Evolutionary conservation across 2,797 vertebrate genomes (phyloP), one percentile per base, ranked within the genome.

Genomic region (Okamejei kenojei): DNA sequence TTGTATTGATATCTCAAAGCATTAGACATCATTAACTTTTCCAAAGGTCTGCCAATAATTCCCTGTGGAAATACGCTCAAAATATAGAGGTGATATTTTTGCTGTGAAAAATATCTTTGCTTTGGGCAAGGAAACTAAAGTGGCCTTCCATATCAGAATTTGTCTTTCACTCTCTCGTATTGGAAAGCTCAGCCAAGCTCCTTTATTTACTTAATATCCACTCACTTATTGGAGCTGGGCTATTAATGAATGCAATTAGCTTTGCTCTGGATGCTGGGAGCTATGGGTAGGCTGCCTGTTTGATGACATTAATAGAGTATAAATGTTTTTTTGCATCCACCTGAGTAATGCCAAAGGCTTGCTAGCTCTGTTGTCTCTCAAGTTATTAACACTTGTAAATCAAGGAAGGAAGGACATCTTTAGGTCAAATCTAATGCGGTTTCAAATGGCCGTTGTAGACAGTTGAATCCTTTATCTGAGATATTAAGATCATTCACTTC

Each of bases 1-100:
- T 68, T 21, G n/a, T 88, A 88, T 88, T 68, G 84, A 68, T 38
- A 88, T 68, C n/a, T 35, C 84, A 35, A 88, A 88, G 84, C 84
- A 88, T 88, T 68, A 21, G 61, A 68, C 63, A 35, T 35, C 84
- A 88, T 88, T 88, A 32, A 68, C n/a, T 88, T 68, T 88, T 86
- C 58, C 0, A 32, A 86, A 65, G 82, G 15, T 65, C n/a, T 88
- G 84, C 61, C 61, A 88, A 88, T 88, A 19, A 5, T 63, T 68
- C 61, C 15, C 84, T 10, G 17, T n/a, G 35, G 61, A 65, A 88
- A 23, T 58, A 65, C 61, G n/a, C 29, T 88, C 61, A 65, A 29
- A 88, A n/a, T 68, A 21, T 10, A 21, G 15, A 68, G 63, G 61
- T 35, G 7, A 19, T 45, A 84, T 84, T 84, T 84, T 54, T 84